Evolutionary conservation across 2,113 vertebrate genomes (phyloP).

Genomic region (Elephantulus edwardii): DNA sequence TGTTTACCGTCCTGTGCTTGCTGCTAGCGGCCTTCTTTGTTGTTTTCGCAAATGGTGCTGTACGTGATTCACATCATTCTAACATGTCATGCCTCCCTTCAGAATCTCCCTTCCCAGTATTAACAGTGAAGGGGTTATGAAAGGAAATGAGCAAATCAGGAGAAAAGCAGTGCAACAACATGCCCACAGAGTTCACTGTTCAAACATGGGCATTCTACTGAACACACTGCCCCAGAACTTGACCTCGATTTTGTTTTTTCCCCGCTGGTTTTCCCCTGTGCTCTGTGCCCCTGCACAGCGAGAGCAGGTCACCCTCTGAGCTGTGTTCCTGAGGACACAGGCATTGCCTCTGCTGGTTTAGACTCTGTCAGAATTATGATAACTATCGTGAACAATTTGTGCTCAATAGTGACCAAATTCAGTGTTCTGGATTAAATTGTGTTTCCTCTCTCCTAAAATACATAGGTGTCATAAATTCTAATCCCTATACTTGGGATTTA

Average conservation of each 20-base stretch:
- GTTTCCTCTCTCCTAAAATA: background rate
- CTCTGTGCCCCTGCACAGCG: too few species aligned
- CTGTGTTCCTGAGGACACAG: background rate
- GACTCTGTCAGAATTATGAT: background rate
- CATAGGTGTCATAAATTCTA: background rate
- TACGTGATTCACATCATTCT: background rate
- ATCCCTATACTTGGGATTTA: background rate
- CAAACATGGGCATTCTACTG: conserved; percentile 11
- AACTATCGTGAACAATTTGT: background rate
- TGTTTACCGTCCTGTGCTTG: conserved; percentile 16
- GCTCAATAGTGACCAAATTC: background rate
- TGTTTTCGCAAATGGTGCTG: conserved; percentile 29
- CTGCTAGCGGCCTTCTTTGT: conserved; percentile 22
- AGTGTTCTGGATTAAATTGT: background rate
- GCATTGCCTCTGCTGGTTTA: background rate
- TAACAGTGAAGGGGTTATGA: background rate
- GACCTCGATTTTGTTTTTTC: background rate
- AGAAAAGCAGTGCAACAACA: background rate
- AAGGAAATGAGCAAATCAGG: conserved; percentile 4
- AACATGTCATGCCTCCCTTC: background rate
- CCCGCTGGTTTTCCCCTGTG: background rate
- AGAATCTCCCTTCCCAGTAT: background rate
- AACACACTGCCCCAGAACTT: background rate
- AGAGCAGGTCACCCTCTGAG: background rate
- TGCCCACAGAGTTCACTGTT: background rate